A percentile compares a stretch with the other conserved stretches of the same genome.
phyloP scores from a whole-genome alignment of 2,888 invertebrate genomes.

The Pheosia gnoma region DNA sequence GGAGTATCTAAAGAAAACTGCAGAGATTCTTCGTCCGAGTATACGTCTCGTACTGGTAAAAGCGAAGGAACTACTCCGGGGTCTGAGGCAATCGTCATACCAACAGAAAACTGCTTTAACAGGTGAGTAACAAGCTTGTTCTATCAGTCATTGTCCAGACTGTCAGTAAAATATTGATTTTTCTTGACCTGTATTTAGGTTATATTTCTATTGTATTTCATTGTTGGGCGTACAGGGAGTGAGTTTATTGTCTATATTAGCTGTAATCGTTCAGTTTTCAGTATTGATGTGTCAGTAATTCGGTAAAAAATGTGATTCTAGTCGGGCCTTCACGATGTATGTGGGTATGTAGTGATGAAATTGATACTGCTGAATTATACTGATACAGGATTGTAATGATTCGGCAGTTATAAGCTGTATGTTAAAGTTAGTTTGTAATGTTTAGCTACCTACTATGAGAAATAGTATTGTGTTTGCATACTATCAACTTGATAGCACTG shows the following conservation, averaged over 20 bases:
- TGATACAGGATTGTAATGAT: neutral
- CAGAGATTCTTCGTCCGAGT: constrained; percentile 74
- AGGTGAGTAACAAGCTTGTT: constrained; percentile 52
- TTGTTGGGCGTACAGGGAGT: constrained; percentile 55
- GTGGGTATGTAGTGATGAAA: constrained; percentile 46
- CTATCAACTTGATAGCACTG: no score
- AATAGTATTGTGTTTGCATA: no score
- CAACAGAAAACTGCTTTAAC: constrained; percentile 71
- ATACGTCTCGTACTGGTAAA: constrained; percentile 71
- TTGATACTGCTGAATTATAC: neutral
- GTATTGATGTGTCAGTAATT: constrained; percentile 66
- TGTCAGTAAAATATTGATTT: constrained; percentile 72
- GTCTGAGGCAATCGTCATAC: constrained; percentile 74
- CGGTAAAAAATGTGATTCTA: constrained; percentile 57
- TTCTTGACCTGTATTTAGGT: constrained; percentile 73
- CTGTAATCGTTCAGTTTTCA: constrained; percentile 50
- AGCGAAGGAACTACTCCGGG: constrained; percentile 76
- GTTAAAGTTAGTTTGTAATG: no score
- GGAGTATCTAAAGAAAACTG: constrained; percentile 68
- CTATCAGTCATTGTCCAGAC: constrained; percentile 60
- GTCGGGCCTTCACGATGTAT: constrained; percentile 40
- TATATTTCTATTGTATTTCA: constrained; percentile 74
- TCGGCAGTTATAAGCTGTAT: no score
- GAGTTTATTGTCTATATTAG: constrained; percentile 70
- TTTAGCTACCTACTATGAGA: no score